These are phyloP conservation scores for Halcyon senegalensis DNA, from an alignment of 2,113 vertebrate genomes.

Conservation along the genomic window DNA sequence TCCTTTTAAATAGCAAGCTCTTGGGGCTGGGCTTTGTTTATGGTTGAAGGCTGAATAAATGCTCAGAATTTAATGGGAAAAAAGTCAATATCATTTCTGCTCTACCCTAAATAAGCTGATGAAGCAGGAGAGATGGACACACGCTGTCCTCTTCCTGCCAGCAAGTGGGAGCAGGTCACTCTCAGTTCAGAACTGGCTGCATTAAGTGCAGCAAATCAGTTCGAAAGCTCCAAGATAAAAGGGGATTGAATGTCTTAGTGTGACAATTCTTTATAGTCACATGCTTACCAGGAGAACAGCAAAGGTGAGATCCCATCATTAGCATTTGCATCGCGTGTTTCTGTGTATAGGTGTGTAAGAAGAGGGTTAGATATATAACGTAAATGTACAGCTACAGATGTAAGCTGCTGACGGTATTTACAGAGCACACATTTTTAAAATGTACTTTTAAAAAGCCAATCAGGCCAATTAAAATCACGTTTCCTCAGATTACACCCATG, in stretches of 20 bases:
- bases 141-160: fast-evolving
- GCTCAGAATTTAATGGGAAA: background rate
- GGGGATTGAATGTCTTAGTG: background rate
- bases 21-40: background rate
- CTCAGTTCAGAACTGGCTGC: background rate
- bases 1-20: background rate
- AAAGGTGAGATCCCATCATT: background rate
- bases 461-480: background rate
- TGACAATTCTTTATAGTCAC: background rate
- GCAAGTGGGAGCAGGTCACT: background rate
- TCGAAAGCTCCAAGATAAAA: background rate
- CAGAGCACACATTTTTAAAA: background rate
- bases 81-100: background rate
- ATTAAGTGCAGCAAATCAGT: background rate
- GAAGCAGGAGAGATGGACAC: background rate
- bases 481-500: slow-evolving; percentile 4
- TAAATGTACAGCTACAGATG: background rate
- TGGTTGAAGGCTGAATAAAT: background rate
- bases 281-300: background rate
- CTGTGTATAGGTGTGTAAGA: fast-evolving
- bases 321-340: too few species aligned
- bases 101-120: background rate
- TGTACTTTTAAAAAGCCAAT: background rate
- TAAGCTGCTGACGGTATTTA: background rate
- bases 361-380: background rate